phyloP scores from a whole-genome alignment of 2,888 invertebrate genomes.

The Cotesia congregata region DNA sequence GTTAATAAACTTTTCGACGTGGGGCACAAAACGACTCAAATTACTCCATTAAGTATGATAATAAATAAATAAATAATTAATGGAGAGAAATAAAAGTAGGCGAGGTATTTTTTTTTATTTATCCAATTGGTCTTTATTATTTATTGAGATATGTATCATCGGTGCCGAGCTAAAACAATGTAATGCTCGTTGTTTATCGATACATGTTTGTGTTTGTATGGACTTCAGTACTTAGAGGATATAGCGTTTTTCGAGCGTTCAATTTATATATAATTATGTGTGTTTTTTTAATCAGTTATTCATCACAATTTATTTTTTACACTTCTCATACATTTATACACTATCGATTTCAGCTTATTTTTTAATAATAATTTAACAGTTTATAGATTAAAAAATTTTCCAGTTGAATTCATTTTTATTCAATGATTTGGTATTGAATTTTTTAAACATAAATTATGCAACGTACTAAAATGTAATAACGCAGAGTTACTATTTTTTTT shows the following conservation, averaged over 20 bases:
- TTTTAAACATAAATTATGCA: background rate
- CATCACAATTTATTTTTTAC: background rate
- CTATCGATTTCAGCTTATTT: background rate
- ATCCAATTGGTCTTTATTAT: constrained; percentile 36
- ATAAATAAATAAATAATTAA: background rate
- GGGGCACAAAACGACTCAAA: background rate
- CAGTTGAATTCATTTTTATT: background rate
- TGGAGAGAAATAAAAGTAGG: constrained; percentile 5
- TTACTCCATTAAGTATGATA: background rate
- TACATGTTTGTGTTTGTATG: background rate
- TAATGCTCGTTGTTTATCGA: constrained; percentile 10
- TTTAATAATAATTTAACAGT: background rate
- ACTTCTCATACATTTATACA: background rate
- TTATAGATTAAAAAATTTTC: background rate
- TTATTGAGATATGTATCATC: constrained; percentile 31
- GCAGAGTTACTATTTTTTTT: too few species aligned
- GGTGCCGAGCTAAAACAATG: constrained; percentile 21
- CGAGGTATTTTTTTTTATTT: background rate
- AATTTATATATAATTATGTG: background rate
- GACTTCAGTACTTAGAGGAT: background rate
- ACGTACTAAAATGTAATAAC: too few species aligned
- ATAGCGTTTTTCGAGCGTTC: background rate
- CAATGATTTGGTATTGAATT: background rate
- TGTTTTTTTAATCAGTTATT: background rate
- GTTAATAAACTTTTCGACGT: background rate